Evolutionary conservation across 92 coral and sea anemone species (phyloP).

Genomic region (Siderastrea siderea): DNA sequence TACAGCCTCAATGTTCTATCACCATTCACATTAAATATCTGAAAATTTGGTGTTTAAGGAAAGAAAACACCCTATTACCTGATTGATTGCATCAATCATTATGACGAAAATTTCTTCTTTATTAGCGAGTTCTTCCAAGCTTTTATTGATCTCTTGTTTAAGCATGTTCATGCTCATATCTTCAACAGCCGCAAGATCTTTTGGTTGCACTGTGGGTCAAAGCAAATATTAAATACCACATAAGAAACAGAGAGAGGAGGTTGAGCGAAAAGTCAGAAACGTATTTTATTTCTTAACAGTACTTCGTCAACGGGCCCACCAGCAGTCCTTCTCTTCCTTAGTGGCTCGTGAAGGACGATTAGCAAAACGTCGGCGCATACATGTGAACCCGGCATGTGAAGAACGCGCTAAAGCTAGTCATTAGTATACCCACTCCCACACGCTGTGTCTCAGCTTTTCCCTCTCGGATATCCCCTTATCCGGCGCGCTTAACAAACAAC

Average conservation of each 20-base stretch:
- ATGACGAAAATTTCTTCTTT: constrained; percentile 70
- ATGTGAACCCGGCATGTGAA: too few species aligned
- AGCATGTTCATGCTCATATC: constrained; percentile 48
- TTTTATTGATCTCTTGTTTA: constrained; percentile 47
- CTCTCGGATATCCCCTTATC: too few species aligned
- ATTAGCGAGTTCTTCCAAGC: constrained; percentile 56
- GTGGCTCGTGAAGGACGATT: too few species aligned
- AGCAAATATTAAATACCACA: neutral
- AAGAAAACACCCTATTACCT: constrained; percentile 37
- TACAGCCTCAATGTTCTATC: too few species aligned
- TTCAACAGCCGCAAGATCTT: constrained; percentile 33
- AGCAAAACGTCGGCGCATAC: too few species aligned
- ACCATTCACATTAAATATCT: too few species aligned
- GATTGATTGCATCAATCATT: constrained; percentile 82
- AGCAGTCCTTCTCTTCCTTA: too few species aligned
- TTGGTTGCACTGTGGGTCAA: neutral
- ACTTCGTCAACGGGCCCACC: too few species aligned
- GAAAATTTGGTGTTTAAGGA: neutral
- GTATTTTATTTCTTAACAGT: neutral
- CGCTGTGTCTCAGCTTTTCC: too few species aligned
- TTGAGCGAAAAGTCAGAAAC: neutral
- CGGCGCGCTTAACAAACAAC: too few species aligned
- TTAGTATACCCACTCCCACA: too few species aligned
- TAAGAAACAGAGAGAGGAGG: neutral
- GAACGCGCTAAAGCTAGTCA: too few species aligned